Evolutionary conservation across 2,888 invertebrate species (phyloP).

Genomic region (Harpalus rufipes): DNA sequence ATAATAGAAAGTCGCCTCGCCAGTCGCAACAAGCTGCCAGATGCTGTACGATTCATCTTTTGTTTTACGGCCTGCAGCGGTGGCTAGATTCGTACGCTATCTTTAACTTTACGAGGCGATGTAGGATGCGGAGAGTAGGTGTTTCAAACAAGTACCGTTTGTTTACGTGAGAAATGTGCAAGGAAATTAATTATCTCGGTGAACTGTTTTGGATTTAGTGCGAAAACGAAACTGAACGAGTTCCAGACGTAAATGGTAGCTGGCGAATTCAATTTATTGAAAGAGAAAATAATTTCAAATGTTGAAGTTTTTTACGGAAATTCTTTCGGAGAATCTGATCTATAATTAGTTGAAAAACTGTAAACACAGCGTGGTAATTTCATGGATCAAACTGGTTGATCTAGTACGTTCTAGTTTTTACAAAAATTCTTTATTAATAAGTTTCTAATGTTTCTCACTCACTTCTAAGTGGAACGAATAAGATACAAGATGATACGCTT

Average conservation of each 20-base stretch:
- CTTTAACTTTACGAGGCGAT: slow-evolving; percentile 42
- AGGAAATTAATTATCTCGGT: slow-evolving; percentile 34
- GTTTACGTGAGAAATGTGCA: slow-evolving; percentile 32
- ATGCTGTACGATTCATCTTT: slow-evolving; percentile 56
- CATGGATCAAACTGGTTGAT: background rate
- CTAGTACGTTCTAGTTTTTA: background rate
- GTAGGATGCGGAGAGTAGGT: slow-evolving; percentile 42
- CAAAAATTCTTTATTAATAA: slow-evolving; percentile 1
- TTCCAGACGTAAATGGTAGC: background rate
- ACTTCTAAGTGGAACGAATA: background rate
- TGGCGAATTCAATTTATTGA: slow-evolving; percentile 16
- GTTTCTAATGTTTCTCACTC: background rate
- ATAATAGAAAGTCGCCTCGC: slow-evolving; percentile 53
- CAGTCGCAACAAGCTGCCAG: slow-evolving; percentile 31
- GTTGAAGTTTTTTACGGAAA: slow-evolving; percentile 16
- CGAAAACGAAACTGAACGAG: slow-evolving; percentile 19
- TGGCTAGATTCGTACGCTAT: slow-evolving; percentile 19
- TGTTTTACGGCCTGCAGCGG: slow-evolving; percentile 54
- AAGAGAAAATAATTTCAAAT: slow-evolving; percentile 23
- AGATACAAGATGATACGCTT: background rate
- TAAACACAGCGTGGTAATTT: background rate
- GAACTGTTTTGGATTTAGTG: slow-evolving; percentile 1
- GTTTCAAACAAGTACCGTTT: slow-evolving; percentile 53
- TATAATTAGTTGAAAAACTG: slow-evolving; percentile 10
- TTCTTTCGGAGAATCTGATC: slow-evolving; percentile 16